Evolutionary conservation across 1,140 invertebrate genomes (phyloP), one percentile per base, ranked within the genome.

Genomic region (Drosophila funebris): DNA sequence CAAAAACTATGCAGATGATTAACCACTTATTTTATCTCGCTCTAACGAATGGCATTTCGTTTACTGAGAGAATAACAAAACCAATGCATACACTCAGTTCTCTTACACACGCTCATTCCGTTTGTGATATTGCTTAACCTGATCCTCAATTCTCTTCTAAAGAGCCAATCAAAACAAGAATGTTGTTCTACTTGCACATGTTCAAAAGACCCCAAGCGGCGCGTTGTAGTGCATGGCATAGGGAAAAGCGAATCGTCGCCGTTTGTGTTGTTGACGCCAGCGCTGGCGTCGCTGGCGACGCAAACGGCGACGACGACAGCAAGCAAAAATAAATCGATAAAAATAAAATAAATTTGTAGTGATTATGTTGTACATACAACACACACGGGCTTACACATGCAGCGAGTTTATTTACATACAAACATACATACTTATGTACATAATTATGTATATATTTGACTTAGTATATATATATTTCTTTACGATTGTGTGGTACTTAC

Each of bases 281-380:
- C 80, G 67, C 53, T 78, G 70, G 64, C 76, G 68, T 72, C 57
- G 61, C 61, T 50, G 56, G 29, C 69, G 68, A 58, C 46, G 53
- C 56, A 41, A 57, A 20, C 50, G 43, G 72, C 58, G 39, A 46
- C 46, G 56, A 58, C 63, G 68, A 57, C 67, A 60, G 60, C 63
- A 74, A 64, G 78, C 82, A 60, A 85, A 85, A 88, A 88, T 88
- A 88, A 88, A 88, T 88, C 83, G 83, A 88, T 88, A 88, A 88
- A 88, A 88, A 88, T 88, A 88, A 88, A 88, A 88, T 88, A 88
- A 88, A 89, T 89, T 88, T 88, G 76, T 89, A 78, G 85, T 90
- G 87, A 85, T 84, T 82, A 85, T 85, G 82, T 76, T 85, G 80
- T 85, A 87, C 70, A 85, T 62, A 82, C 67, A 73, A 41, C 27